Evolutionary conservation across 1,140 invertebrate species (phyloP).

Genomic region (Apis cerana): DNA sequence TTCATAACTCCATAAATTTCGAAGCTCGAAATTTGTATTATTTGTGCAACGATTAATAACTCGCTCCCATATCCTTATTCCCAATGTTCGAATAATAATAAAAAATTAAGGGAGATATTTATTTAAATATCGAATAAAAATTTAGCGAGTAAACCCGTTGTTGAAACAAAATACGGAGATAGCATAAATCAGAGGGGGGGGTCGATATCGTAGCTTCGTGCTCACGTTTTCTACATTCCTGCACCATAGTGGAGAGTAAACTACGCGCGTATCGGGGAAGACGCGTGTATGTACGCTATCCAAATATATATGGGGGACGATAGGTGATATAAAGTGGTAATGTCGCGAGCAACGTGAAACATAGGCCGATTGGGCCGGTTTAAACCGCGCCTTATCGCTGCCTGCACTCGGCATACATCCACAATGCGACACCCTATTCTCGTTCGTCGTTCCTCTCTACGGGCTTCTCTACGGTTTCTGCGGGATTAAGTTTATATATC

Average conservation of each 20-base stretch:
- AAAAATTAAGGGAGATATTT: too few relatives aligned
- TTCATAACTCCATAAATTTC: neutral
- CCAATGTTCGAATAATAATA: too few relatives aligned
- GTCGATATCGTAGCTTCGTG: conserved; percentile 57
- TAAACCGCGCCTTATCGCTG: conserved; percentile 67
- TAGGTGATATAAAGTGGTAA: conserved; percentile 69
- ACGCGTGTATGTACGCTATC: conserved; percentile 28
- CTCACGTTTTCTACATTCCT: conserved; percentile 59
- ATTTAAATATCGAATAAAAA: conserved; percentile 22
- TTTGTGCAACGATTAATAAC: too few relatives aligned
- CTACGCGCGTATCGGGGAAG: conserved; percentile 28
- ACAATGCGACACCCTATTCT: conserved; percentile 14
- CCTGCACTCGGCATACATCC: conserved; percentile 52
- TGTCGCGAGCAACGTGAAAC: conserved; percentile 69
- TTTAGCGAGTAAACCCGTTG: conserved; percentile 9
- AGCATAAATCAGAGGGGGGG: conserved; percentile 56
- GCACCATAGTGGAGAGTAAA: conserved; percentile 35
- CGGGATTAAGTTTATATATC: neutral
- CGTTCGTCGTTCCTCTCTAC: neutral
- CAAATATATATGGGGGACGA: conserved; percentile 67
- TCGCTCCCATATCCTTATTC: too few relatives aligned
- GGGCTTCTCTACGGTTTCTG: neutral
- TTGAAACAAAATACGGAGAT: conserved; percentile 48
- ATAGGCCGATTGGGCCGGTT: conserved; percentile 66
- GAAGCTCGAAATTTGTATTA: too few relatives aligned